Evolutionary conservation across 2,888 invertebrate genomes (phyloP).

Genomic region (Amphiduros pacificus): DNA sequence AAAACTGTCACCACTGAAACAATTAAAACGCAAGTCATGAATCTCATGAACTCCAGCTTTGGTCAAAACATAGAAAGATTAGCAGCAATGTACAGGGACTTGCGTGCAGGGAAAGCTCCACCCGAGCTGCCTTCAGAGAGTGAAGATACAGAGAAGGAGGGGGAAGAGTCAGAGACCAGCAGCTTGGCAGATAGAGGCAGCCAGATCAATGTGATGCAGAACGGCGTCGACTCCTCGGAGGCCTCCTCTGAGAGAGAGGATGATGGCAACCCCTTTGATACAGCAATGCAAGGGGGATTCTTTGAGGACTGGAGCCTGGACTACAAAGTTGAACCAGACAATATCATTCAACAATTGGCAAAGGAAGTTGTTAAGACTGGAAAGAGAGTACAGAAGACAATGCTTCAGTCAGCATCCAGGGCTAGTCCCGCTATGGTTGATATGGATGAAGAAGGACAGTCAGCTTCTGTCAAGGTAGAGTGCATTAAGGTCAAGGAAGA

Average conservation of each 20-base stretch:
- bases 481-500: constrained; percentile 34
- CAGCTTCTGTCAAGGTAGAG: constrained; percentile 26
- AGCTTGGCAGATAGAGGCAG: background rate
- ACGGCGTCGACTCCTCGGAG: too few species aligned
- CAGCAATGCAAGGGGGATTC: constrained; percentile 21
- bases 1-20: constrained; percentile 36
- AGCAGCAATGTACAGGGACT: background rate
- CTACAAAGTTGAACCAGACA: constrained; percentile 35
- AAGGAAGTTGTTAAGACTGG: constrained; percentile 21
- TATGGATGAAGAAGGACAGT: background rate
- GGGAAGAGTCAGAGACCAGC: background rate
- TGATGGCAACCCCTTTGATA: constrained; percentile 11
- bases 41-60: constrained; percentile 16
- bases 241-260: background rate
- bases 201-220: too few species aligned
- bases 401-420: too few species aligned
- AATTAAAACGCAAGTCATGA: constrained; percentile 39
- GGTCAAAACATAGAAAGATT: constrained; percentile 17
- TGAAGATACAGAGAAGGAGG: background rate
- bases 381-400: background rate
- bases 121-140: background rate
- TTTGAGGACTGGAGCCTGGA: constrained; percentile 35
- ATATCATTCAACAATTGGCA: constrained; percentile 41
- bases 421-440: background rate
- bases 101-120: background rate